Percentiles rank a stretch among this genome's conserved stretches.
phyloP scores from a whole-genome alignment of 1,140 invertebrate species.

The Amphibalanus amphitrite region DNA sequence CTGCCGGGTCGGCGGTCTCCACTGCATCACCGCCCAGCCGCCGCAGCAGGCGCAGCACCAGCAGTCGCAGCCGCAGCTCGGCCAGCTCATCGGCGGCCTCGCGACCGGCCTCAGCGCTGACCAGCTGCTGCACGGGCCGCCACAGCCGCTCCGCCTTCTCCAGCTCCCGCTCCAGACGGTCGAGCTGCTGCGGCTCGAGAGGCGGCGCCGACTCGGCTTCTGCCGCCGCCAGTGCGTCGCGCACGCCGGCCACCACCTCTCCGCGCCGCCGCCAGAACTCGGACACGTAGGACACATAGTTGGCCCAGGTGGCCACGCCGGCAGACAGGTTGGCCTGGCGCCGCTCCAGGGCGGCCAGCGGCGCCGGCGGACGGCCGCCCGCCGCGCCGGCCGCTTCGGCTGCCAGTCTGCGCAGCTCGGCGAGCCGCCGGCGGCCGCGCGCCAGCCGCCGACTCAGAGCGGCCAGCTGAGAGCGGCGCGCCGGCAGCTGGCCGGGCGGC shows the following conservation, averaged over 20 bases:
- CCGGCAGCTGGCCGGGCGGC: neutral
- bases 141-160: constrained; percentile 11
- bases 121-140: neutral
- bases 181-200: constrained; percentile 14
- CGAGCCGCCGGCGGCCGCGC: neutral
- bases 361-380: no score
- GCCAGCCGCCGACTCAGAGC: neutral
- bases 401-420: neutral
- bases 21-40: neutral
- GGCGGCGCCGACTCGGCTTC: neutral
- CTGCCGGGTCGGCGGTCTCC: neutral
- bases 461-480: neutral
- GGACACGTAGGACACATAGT: neutral
- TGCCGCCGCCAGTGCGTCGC: neutral
- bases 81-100: neutral
- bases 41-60: neutral
- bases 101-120: neutral
- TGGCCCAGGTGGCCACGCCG: neutral
- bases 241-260: neutral
- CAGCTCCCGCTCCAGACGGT: constrained; percentile 22
- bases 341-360: neutral
- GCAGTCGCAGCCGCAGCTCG: neutral
- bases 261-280: neutral
- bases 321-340: neutral
- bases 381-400: no score